Base-by-base conservation (phyloP, 2,797 vertebrate species). In the Aplochiton taeniatus region DNA sequence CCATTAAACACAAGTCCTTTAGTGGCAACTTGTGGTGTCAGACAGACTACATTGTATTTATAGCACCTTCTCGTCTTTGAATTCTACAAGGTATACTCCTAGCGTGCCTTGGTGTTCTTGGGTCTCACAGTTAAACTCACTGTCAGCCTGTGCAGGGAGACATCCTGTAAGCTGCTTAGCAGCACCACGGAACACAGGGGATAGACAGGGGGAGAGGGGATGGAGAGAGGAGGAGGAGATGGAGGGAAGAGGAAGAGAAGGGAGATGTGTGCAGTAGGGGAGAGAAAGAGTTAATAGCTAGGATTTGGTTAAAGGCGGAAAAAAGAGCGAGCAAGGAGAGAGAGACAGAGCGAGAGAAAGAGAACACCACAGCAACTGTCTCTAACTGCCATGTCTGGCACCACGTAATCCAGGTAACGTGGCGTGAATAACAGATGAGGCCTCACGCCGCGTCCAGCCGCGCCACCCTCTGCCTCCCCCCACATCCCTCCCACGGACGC, bases 361-460 rank as follows among this genome's bases (percentile, higher is more conserved):
- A 72, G 65, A 59, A 83, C 74, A 66, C 60, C 73, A 73, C 81
- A 83, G 78, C 73, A 76, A 85, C 75, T 60, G 74, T 57, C 64
- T 63, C 65, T 19, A 55, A 12, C 50, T 20, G 57, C 47, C 56
- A 59, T 81, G 75, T 83, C 76, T 83, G 62, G 62, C 60, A 16
- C 66, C 69, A 72, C 80, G 85, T 91, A 88, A 90, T 91, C 89
- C 84, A 86, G 81, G 83, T 85, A 86, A 76, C 78, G 64, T 78
- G 76, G 75, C 64, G 72, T 58, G 72, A 87, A 89, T 88, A 78
- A 87, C 73, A 79, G 69, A 85, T 78, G 77, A 79, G 77, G 86
- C 81, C 79, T 89, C 81, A 90, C 89, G 87, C 78, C 16, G 71
- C 69, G 61, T 65, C 74, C 65, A 73, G 79, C 71, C 78, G 80